Evolutionary conservation across 1,140 invertebrate species (phyloP), one percentile per base, ranked within the genome.

Genomic region (Panulirus ornatus): DNA sequence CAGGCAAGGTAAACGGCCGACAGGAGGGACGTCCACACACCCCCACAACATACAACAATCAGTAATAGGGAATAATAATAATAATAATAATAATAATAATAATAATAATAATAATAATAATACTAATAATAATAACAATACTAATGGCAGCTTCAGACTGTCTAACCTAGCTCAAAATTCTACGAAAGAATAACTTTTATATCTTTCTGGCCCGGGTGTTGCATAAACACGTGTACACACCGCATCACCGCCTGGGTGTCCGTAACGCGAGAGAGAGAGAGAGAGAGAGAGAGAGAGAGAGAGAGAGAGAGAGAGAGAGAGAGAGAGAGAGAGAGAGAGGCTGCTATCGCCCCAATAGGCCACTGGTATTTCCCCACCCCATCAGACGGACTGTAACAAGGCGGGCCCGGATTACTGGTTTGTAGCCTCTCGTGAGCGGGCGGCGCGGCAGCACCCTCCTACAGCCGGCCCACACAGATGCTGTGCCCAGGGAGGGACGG

Each of bases 1-100:
- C 79, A 51, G 27, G 34, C 79, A 82, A 82, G 79, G 79, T 82
- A 54, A 82, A 58, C 34, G 47, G 9, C 51, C 78, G 44, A 30
- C 19, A 30, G 0, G 0, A 47, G 0, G 11, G 9, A 22, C 44
- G 36, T 19, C 79, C 27, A 22, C 22, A 14, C 79, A 2, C 79
- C 30, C 47, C 40, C 79, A 82, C 51, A 40, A 5, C 14, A 78
- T 47, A 47, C 44, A 47, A n/a, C n/a, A n/a, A 58, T 11, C 51
- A 58, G 11, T 22, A 58, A 58, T 22, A 58, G 22, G 51, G 51
- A 11, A 11, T 11, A 58, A 22, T 11, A 58, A 22, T 11, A 22
- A 58, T 58, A 58, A 58, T 11, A 58, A 22, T 58, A 11, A 11
- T 11, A 58, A 58, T 11, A 58, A 11, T 58, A 58, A 58, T 58